phyloP scores from a whole-genome alignment of 2,797 vertebrate species.

The Corythornis leucogaster region DNA sequence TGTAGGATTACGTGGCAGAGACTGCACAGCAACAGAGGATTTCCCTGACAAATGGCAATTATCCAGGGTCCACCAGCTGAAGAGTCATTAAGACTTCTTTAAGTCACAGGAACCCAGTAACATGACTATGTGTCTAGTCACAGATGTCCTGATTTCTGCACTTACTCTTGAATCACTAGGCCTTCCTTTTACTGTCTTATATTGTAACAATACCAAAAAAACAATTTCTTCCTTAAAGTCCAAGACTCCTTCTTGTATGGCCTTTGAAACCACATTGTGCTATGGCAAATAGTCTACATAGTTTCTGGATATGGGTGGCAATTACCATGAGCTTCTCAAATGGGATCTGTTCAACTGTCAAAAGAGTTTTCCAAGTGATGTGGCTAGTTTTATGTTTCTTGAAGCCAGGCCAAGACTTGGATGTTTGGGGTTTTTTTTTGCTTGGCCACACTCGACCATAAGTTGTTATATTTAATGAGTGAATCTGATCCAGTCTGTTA shows the following conservation, averaged over 20 bases:
- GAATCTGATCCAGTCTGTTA: not conserved
- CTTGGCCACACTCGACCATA: not conserved
- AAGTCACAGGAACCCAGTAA: conserved; percentile 2
- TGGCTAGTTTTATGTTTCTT: conserved; percentile 16
- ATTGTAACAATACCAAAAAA: not conserved
- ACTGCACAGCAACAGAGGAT: not conserved
- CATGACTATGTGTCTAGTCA: not conserved
- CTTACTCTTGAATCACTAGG: not conserved
- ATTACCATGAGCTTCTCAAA: conserved; percentile 3
- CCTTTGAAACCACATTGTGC: not conserved
- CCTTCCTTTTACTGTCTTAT: not conserved
- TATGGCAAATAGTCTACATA: conserved; percentile 29
- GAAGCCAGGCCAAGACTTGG: conserved; percentile 13
- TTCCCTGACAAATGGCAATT: conserved; percentile 28
- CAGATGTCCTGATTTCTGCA: not conserved
- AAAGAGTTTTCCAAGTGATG: conserved; percentile 43
- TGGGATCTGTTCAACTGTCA: conserved; percentile 1
- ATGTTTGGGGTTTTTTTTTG: not conserved
- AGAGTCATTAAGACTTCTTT: not conserved
- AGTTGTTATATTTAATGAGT: not conserved
- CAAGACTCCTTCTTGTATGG: not conserved
- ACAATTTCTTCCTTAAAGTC: not conserved
- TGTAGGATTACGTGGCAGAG: not conserved
- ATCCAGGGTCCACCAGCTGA: conserved; percentile 5
- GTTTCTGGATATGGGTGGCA: conserved; percentile 15